Evolutionary conservation across 2,113 vertebrate genomes (phyloP).

Genomic region (Mastomys natalensis): DNA sequence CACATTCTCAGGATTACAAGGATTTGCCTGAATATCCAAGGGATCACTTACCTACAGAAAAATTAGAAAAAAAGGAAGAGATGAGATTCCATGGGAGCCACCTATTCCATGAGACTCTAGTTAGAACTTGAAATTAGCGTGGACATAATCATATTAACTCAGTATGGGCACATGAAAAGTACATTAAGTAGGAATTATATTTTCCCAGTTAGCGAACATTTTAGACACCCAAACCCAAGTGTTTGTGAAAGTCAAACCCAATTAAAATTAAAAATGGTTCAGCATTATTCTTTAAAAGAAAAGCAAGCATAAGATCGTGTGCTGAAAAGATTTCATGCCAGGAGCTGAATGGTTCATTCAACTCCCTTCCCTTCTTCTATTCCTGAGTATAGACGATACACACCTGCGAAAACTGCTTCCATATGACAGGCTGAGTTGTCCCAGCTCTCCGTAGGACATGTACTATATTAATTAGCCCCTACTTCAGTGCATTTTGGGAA

Average conservation of each 20-base stretch:
- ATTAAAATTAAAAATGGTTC: not conserved
- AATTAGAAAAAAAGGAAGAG: conserved; percentile 77
- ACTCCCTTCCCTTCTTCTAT: not conserved
- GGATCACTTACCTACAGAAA: conserved; percentile 80
- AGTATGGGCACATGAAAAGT: conserved; percentile 47
- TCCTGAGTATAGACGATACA: not conserved
- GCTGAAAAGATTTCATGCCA: not conserved
- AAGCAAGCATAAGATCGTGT: not conserved
- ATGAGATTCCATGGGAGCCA: conserved; percentile 55
- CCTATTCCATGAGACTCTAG: not conserved
- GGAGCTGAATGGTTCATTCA: not conserved
- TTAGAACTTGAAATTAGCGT: conserved; percentile 61
- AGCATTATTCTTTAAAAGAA: conserved; percentile 51
- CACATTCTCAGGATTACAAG: conserved; percentile 86
- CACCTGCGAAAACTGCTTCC: not conserved
- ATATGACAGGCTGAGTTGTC: not conserved
- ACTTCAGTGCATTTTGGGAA: not conserved
- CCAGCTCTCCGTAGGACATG: not conserved
- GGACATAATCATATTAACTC: conserved; percentile 51
- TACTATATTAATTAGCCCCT: not conserved
- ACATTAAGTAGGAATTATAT: conserved; percentile 44
- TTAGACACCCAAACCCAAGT: conserved; percentile 48
- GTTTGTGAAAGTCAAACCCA: not conserved
- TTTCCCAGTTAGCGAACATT: conserved; percentile 47
- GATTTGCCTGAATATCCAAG: conserved; percentile 76